Base-by-base conservation (phyloP, 2,797 vertebrate genomes). In the Periophthalmus magnuspinnatus region DNA sequence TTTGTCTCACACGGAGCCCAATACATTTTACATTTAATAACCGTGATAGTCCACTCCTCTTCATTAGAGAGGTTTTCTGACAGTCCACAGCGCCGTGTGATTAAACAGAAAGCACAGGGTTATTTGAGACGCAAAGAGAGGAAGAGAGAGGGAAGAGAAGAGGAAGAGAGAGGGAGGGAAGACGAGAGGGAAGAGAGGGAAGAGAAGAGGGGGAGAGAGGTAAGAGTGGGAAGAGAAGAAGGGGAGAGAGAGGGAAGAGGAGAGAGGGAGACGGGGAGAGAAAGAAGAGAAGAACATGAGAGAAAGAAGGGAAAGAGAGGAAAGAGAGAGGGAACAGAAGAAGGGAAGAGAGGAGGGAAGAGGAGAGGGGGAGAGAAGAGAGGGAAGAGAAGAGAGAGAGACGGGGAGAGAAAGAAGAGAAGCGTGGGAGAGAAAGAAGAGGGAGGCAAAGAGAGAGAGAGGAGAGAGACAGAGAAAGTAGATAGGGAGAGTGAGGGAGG, bases 1-100 rank as follows among this genome's bases (percentile, higher is more conserved):
- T 79, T 80, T 76, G 77, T 86, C 79, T 81, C 73, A 76, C 65
- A 56, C 65, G 63, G 24, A 65, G 68, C 78, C 63, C 48, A 74
- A 76, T 67, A 21, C 45, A 16, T 86, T 84, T 86, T 77, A 75
- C 68, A 75, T 80, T 79, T 81, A 74, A 84, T 86, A 80, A 76
- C 71, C 68, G 74, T 84, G 72, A 80, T 82, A 57, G 81, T 68
- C 77, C 78, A 84, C 80, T 85, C 74, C 78, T 85, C 80, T 88
- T 85, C 81, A 78, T 88, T 80, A 73, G 65, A 48, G 73, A 72
- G 68, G 64, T 80, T 75, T 24, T 68, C 64, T 83, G 87, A 86
- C 84, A 70, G 79, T 56, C 69, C 19, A 24, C 48, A 47, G 71
- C 67, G 64, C 75, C 67, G 66, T 65, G 38, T 84, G 85, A 90